Base-by-base conservation (phyloP, 2,797 vertebrate species). In the Catamblyrhynchus diadema region DNA sequence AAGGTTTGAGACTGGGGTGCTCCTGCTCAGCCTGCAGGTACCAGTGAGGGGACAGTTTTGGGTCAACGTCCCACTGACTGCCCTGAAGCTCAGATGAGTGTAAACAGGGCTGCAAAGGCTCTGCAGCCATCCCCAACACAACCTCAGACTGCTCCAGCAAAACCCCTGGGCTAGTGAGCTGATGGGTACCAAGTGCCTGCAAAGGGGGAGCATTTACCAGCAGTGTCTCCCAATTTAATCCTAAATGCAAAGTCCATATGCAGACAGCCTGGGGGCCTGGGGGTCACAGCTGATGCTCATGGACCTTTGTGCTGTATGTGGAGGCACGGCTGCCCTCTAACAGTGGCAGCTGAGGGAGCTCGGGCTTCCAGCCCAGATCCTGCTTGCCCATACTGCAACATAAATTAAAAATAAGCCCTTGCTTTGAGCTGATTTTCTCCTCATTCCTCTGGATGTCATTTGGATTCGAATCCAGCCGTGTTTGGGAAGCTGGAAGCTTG, bases 341-440 rank as follows among this genome's bases (percentile, higher is more conserved):
- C 28, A 86, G 78, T 2, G 1, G 75, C 53, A 87, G 73, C 72
- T 33, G 41, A 54, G 60, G 71, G 57, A 90, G 57, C 44, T 94
- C 0, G 2, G 67, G 64, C 81, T 93, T 83, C 37, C 88, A 86
- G 86, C 62, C 84, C 8, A 18, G 51, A 82, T 87, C 78, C 82
- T 78, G 64, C 56, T 82, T 18, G 10, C 57, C 57, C 21, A 6
- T 37, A 86, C 53, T 1, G 7, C 2, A 2, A 60, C 10, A 6
- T 88, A 94, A 92, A 92, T 90, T 51, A 93, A 91, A 92, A 88
- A 91, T 53, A 89, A 87, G 61, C 53, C 45, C 30, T 93, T 74
- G 69, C 65, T 90, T 90, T 88, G 88, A 90, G 48, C 65, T 77
- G 67, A 65, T 93, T 94, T 92, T 89, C 75, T 86, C 59, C 50